Evolutionary conservation across 2,797 vertebrate species (phyloP).

Genomic region (Neosilurus hyrtlii): DNA sequence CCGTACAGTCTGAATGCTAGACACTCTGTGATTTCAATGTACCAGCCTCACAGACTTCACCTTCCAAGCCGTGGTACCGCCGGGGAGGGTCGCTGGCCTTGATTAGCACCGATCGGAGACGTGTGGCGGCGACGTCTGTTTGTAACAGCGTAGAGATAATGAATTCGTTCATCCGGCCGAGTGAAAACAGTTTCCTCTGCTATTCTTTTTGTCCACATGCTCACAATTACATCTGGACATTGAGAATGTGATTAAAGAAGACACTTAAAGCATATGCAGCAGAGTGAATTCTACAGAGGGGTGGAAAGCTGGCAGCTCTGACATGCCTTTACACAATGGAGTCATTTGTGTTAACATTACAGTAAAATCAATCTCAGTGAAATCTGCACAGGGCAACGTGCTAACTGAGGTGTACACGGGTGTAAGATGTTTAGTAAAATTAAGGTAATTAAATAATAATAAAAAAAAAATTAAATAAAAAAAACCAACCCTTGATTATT

Average conservation of each 20-base stretch:
- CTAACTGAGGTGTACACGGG: not conserved
- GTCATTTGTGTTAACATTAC: not conserved
- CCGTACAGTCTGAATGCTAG: constrained; percentile 12
- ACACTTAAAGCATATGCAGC: constrained; percentile 4
- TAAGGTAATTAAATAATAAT: too few relatives aligned
- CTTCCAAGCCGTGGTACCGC: not conserved
- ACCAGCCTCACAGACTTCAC: not conserved
- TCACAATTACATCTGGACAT: not conserved
- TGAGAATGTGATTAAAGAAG: not conserved
- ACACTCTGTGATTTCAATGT: constrained; percentile 26
- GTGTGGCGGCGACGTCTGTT: not conserved
- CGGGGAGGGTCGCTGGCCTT: constrained; percentile 23
- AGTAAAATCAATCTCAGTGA: not conserved
- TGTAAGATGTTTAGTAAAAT: too few relatives aligned
- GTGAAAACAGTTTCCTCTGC: constrained; percentile 9
- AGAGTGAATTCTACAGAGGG: not conserved
- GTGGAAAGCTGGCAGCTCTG: constrained; percentile 5
- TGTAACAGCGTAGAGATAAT: not conserved
- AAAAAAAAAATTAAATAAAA: too few relatives aligned
- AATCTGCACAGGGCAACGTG: not conserved
- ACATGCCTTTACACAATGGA: constrained; percentile 1
- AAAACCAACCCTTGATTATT: too few relatives aligned
- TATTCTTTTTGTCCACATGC: not conserved
- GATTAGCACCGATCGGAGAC: constrained; percentile 33
- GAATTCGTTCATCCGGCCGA: not conserved